These are phyloP conservation scores for Darevskia mixta DNA, from an alignment of 2,797 vertebrate species.

Conservation along the genomic window DNA sequence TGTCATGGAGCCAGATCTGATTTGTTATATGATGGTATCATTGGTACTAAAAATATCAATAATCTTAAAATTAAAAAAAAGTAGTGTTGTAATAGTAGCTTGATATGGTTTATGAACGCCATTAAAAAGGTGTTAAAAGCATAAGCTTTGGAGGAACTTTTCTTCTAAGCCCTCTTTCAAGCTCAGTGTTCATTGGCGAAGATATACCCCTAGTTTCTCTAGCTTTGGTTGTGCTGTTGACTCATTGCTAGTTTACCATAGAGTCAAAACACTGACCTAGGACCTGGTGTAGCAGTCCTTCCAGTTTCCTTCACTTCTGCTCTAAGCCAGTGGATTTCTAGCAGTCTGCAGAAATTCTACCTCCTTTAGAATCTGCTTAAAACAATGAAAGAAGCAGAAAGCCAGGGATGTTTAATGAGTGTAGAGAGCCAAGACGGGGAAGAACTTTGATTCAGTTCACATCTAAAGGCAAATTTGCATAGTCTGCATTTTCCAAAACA, in stretches of 20 bases:
- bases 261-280: background rate
- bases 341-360: too few species aligned
- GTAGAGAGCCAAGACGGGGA: too few species aligned
- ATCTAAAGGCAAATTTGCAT: too few species aligned
- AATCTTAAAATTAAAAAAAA: background rate
- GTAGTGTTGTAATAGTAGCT: background rate
- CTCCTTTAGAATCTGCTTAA: background rate
- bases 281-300: background rate
- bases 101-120: background rate
- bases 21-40: background rate
- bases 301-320: background rate
- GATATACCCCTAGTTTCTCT: background rate
- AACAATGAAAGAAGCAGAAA: too few species aligned
- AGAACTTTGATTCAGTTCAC: too few species aligned
- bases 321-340: background rate
- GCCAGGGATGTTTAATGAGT: too few species aligned
- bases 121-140: background rate
- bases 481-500: too few species aligned
- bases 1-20: background rate
- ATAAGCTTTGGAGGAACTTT: background rate
- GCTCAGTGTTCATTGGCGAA: background rate
- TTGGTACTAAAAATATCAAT: background rate
- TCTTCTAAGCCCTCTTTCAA: background rate
- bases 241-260: background rate
- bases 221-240: background rate